Evolutionary conservation across 2,113 vertebrate species (phyloP), one percentile per base, ranked within the genome.

Genomic region (Phasianus colchicus): DNA sequence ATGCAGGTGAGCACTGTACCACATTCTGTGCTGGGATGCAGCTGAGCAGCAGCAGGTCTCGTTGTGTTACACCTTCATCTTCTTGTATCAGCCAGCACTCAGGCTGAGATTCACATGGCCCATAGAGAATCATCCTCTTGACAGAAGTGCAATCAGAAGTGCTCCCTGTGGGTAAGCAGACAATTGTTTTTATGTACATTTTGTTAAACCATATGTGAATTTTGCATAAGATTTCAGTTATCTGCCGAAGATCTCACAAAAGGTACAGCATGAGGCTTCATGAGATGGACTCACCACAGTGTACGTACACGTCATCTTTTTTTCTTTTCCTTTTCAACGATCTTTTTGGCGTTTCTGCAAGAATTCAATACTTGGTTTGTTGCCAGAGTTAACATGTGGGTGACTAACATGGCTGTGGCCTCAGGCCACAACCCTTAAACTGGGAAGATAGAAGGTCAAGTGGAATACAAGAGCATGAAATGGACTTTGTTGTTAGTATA

Each of bases 401-500:
- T 79, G 70, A 17, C 13, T 79, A 0, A 19, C 52, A 7, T 29
- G 72, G 54, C 60, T 7, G 13, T 83, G 86, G 89, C 92, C 87
- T 95, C 57, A 34, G 72, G 82, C 87, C 50, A 72, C 57, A 63
- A 67, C 80, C n/a, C 90, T 74, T 80, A 60, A 80, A 88, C 61
- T 34, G 64, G 89, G 83, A 77, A 95, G 91, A 69, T 42, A 61
- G 71, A 70, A 88, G 86, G 84, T 90, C 71, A 94, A 96, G 79
- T 47, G 64, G 47, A 74, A 90, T 72, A 48, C 3, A 76, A 93
- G 70, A 75, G n/a, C 61, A 21, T 27, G 63, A 88, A 86, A 57
- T 71, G 14, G 86, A 80, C 82, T 76, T 82, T 83, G 86, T 82
- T 83, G 86, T 57, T 82, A 67, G 48, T 83, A 73, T 48, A 50